Conservation (phyloP, 2,888 invertebrate species). For the Melangyna quadrimaculata region DNA sequence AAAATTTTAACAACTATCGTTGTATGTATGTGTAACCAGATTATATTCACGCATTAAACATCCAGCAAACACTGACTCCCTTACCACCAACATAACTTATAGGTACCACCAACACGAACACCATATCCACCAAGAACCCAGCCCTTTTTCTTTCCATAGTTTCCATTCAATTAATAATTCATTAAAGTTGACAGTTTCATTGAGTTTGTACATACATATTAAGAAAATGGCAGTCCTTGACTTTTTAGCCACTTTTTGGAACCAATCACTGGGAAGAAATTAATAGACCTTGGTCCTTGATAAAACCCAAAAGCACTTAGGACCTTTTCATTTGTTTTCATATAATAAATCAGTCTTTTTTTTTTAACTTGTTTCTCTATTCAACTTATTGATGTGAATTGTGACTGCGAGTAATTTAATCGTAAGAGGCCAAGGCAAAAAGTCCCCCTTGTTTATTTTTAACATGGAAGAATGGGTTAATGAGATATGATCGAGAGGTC, state of each 20-base stretch:
- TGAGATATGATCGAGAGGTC: no score
- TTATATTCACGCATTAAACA: neutral
- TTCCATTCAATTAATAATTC: slow-evolving; percentile 65
- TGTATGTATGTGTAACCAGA: neutral
- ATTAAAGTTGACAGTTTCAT: slow-evolving; percentile 67
- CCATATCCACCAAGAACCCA: neutral
- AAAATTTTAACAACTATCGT: neutral
- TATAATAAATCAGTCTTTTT: neutral
- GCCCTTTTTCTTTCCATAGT: neutral
- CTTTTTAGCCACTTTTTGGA: neutral
- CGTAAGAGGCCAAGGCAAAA: no score
- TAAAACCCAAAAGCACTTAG: neutral
- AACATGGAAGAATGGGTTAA: no score
- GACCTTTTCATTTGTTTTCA: neutral
- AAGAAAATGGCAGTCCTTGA: slow-evolving; percentile 5
- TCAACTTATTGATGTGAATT: neutral
- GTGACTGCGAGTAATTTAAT: no score
- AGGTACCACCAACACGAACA: neutral
- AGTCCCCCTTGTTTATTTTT: no score
- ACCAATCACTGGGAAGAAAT: slow-evolving; percentile 39
- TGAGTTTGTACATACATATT: slow-evolving; percentile 39
- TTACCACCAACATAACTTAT: neutral
- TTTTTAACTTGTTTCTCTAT: neutral
- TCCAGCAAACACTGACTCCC: neutral
- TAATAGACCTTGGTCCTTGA: slow-evolving; percentile 26